A percentile compares a stretch with the other conserved stretches of the same genome.
Evolutionary conservation across 2,888 invertebrate species (phyloP).

Genomic region (Melangyna quadrimaculata): DNA sequence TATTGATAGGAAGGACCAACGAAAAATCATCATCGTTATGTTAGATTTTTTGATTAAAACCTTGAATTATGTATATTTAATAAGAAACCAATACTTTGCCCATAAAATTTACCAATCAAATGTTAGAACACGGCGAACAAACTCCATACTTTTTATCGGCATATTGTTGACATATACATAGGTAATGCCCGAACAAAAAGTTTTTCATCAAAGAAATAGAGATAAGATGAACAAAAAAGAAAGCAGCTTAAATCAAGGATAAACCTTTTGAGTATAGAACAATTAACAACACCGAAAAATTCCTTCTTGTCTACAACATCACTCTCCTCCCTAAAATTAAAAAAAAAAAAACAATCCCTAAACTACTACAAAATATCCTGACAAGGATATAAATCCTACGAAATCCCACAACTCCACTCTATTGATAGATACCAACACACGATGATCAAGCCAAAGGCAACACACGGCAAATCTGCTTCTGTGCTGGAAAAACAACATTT

Average conservation of each 20-base stretch:
- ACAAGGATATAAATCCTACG: conserved; percentile 35
- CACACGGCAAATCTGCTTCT: conserved; percentile 34
- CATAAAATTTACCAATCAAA: too few species aligned
- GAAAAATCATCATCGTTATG: too few species aligned
- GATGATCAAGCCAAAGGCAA: conserved; percentile 34
- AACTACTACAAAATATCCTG: neutral
- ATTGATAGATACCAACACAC: conserved; percentile 39
- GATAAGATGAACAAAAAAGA: neutral
- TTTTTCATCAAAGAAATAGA: neutral
- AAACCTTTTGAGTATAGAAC: neutral
- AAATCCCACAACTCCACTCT: conserved; percentile 27
- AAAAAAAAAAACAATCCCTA: neutral
- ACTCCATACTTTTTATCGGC: neutral
- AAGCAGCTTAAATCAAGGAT: neutral
- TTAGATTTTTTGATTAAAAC: too few species aligned
- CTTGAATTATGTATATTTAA: too few species aligned
- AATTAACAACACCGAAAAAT: neutral
- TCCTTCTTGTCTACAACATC: neutral
- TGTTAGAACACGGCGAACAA: neutral
- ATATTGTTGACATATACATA: neutral
- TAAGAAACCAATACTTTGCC: too few species aligned
- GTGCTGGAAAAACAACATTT: neutral
- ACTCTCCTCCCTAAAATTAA: neutral
- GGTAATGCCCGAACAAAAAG: neutral
- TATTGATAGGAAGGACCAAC: too few species aligned